Percentiles rank a stretch among this genome's conserved stretches.
Conservation (phyloP, 2,113 vertebrate species). For the Myotis davidii region DNA sequence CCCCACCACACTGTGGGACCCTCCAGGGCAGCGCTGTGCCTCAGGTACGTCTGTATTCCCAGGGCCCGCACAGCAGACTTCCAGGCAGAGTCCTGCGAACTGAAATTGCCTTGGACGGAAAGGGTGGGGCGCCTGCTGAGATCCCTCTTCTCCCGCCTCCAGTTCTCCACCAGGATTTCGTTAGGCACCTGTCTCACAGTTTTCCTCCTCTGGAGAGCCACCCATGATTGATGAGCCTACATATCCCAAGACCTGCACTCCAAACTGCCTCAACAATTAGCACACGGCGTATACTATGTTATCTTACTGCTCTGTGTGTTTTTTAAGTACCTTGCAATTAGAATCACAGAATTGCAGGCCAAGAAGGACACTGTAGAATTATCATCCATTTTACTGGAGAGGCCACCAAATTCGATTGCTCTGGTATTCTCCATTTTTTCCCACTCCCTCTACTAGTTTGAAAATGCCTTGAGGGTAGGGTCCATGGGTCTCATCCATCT, state of each 20-base stretch:
- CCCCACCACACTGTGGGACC: background rate
- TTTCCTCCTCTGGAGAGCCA: background rate
- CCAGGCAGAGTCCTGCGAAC: background rate
- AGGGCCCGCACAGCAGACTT: background rate
- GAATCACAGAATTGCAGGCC: background rate
- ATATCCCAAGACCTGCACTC: background rate
- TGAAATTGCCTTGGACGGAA: background rate
- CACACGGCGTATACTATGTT: background rate
- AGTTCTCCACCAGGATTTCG: background rate
- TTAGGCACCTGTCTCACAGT: background rate
- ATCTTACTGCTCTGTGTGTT: background rate
- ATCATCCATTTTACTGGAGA: background rate
- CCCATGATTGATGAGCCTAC: background rate
- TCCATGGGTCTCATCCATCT: background rate
- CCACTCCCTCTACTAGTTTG: background rate
- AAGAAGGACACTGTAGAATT: background rate
- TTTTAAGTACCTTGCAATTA: background rate
- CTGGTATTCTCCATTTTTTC: background rate
- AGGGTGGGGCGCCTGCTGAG: background rate
- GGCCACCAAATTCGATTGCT: background rate
- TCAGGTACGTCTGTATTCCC: background rate
- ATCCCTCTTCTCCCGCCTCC: background rate
- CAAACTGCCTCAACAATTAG: background rate
- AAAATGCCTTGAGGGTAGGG: background rate
- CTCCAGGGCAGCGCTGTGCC: background rate